Conservation (phyloP, 2,797 vertebrate genomes). For the Myioborus melanocephalus region DNA sequence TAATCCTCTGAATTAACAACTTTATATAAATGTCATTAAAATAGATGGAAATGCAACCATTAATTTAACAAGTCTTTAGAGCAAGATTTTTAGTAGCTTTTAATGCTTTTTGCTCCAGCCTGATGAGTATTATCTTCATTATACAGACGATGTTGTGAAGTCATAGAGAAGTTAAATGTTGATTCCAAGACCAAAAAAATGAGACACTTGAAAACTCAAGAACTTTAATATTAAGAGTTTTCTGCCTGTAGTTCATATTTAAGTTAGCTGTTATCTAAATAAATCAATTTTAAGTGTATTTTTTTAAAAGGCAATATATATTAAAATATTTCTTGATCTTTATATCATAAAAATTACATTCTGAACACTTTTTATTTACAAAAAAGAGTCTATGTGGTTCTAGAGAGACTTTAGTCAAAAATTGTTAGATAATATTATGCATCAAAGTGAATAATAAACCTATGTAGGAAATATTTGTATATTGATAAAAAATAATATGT, state of each 20-base stretch:
- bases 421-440: background rate
- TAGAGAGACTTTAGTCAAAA: background rate
- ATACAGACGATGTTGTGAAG: background rate
- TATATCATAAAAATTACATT: background rate
- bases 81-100: background rate
- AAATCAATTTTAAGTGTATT: background rate
- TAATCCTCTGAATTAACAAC: background rate
- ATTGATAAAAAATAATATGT: background rate
- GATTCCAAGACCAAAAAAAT: background rate
- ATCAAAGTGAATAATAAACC: background rate
- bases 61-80: background rate
- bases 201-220: background rate
- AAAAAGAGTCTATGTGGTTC: background rate
- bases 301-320: background rate
- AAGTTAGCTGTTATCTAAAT: background rate
- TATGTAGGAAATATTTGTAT: background rate
- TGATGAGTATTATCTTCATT: background rate
- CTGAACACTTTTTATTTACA: background rate
- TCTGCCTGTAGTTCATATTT: background rate
- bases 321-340: background rate
- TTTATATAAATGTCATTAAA: conserved; percentile 3
- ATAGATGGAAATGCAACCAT: background rate
- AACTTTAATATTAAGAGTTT: background rate
- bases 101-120: background rate
- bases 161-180: background rate